These are phyloP conservation scores for Echeneis naucrates DNA, from an alignment of 2,797 vertebrate species.

Conservation along the genomic window DNA sequence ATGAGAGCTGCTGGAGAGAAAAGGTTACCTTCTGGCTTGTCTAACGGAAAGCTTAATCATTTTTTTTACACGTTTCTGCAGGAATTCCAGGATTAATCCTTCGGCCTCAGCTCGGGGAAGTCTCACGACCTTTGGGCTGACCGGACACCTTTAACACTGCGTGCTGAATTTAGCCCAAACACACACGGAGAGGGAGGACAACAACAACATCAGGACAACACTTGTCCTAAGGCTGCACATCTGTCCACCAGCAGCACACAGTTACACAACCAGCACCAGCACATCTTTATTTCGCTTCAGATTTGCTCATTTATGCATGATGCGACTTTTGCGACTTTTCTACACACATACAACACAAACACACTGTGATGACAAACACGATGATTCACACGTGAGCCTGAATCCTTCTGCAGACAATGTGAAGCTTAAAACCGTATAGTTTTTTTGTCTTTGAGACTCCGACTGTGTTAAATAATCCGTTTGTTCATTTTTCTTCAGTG, in stretches of 20 bases:
- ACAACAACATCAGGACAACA: background rate
- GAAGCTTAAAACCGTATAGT: too few relatives aligned
- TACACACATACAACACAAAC: slow-evolving; percentile 16
- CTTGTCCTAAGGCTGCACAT: background rate
- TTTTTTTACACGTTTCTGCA: slow-evolving; percentile 36
- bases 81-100: slow-evolving; percentile 20
- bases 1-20: background rate
- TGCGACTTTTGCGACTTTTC: slow-evolving; percentile 18
- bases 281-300: slow-evolving; percentile 25
- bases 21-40: slow-evolving; percentile 25
- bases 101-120: background rate
- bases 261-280: slow-evolving; percentile 5
- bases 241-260: background rate
- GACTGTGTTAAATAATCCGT: too few relatives aligned
- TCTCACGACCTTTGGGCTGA: slow-evolving; percentile 14
- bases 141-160: background rate
- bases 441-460: too few relatives aligned
- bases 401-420: slow-evolving; percentile 31
- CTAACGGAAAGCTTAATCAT: background rate
- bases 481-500: too few relatives aligned
- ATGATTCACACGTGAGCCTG: slow-evolving; percentile 39
- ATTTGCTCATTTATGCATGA: slow-evolving; percentile 17
- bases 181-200: too few relatives aligned
- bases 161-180: background rate
- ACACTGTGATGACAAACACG: slow-evolving; percentile 27